Conservation (phyloP, 2,113 vertebrate species). For the Lanius collurio region DNA sequence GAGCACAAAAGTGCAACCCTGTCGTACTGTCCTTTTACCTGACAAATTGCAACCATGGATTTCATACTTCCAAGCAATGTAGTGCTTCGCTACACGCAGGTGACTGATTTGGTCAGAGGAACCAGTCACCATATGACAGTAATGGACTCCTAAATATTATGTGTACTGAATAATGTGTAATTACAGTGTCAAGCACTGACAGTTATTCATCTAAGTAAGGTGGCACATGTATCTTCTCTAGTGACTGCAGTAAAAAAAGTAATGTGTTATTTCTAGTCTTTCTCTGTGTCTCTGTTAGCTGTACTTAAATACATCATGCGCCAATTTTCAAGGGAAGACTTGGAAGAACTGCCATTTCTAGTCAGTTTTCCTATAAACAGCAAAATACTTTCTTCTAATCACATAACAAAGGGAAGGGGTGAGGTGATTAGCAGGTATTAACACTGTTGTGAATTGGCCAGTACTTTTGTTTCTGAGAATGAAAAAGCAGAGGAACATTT, state of each 20-base stretch:
- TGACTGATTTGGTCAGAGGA: background rate
- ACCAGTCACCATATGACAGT: background rate
- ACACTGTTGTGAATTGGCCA: background rate
- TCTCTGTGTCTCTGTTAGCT: background rate
- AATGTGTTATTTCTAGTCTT: background rate
- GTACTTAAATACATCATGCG: background rate
- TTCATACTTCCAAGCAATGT: background rate
- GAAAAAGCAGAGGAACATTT: background rate
- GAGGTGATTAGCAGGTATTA: background rate
- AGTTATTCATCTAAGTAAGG: background rate
- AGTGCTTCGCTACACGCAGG: background rate
- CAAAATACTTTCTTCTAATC: background rate
- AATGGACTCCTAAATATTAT: background rate
- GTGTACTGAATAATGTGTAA: background rate
- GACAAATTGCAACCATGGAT: background rate
- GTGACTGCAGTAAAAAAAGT: background rate
- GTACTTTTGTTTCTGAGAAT: background rate
- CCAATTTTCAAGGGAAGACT: background rate
- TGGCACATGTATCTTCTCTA: background rate
- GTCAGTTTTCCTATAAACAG: background rate
- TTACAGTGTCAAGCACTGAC: background rate
- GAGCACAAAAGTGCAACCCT: background rate
- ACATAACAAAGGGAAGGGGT: accelerated
- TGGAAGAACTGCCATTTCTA: background rate
- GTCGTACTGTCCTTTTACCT: background rate